Conservation (phyloP, 2,888 invertebrate species). For the Troilus luridus region DNA sequence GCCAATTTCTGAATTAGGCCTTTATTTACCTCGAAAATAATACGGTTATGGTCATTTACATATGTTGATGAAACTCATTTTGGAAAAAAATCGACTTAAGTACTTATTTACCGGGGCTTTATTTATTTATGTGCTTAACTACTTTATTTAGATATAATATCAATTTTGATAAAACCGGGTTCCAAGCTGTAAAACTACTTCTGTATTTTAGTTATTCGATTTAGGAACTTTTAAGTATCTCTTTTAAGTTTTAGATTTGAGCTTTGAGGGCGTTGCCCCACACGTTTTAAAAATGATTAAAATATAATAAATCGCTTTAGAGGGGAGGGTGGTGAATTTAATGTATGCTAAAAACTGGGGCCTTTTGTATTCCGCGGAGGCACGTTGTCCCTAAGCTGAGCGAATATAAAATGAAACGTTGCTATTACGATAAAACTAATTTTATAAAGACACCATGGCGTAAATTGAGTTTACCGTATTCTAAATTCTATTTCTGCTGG, state of each 20-base stretch:
- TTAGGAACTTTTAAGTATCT: not conserved
- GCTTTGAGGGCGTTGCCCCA: not conserved
- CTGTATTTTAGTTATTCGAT: not conserved
- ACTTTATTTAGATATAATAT: no score
- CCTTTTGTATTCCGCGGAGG: slow-evolving; percentile 17
- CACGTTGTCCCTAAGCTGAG: not conserved
- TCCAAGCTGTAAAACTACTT: not conserved
- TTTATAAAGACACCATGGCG: slow-evolving; percentile 10
- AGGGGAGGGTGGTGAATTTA: not conserved
- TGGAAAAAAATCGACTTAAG: no score
- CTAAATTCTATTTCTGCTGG: slow-evolving; percentile 39
- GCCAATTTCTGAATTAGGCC: no score
- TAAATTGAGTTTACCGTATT: slow-evolving; percentile 40
- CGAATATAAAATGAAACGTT: slow-evolving; percentile 45
- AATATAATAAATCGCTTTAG: slow-evolving; percentile 8
- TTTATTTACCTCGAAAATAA: no score
- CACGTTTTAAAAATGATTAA: not conserved
- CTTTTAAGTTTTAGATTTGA: not conserved
- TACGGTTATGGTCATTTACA: no score
- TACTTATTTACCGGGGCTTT: no score
- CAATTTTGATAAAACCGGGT: not conserved
- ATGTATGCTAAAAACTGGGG: slow-evolving; percentile 40
- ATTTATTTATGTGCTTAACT: no score
- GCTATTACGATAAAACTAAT: not conserved
- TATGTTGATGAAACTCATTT: no score